A percentile compares a stretch with the other conserved stretches of the same genome.
Conservation (phyloP, 2,797 vertebrate species). For the Galaxias olidus region DNA sequence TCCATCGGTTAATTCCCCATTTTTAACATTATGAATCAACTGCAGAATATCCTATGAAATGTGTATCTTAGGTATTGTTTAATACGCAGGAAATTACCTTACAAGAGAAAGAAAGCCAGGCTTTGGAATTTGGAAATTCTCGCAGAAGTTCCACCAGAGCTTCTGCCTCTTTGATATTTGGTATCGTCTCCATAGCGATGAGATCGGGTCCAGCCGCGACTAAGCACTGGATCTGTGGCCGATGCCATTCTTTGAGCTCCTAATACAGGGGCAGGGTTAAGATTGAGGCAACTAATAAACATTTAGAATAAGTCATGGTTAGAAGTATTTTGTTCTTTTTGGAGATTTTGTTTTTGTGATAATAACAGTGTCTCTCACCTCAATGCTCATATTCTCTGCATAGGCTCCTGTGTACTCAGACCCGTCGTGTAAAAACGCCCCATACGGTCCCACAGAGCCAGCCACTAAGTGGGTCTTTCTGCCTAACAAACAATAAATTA, state of each 20-base stretch:
- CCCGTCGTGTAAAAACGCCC: conserved; percentile 76
- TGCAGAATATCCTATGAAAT: too few species aligned
- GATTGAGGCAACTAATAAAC: neutral
- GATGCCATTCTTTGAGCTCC: conserved; percentile 82
- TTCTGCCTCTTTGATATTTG: conserved; percentile 78
- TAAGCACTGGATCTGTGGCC: conserved; percentile 70
- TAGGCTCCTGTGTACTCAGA: conserved; percentile 82
- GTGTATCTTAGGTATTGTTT: too few species aligned
- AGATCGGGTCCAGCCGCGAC: conserved; percentile 76
- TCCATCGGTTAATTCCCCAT: too few species aligned
- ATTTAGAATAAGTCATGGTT: too few species aligned
- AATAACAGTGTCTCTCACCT: conserved; percentile 59
- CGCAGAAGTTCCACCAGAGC: conserved; percentile 77
- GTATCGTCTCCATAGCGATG: conserved; percentile 83
- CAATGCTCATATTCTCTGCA: conserved; percentile 69
- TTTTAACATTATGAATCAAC: too few species aligned
- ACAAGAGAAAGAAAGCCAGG: conserved; percentile 83
- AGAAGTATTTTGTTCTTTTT: neutral
- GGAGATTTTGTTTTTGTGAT: neutral
- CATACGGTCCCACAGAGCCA: conserved; percentile 80
- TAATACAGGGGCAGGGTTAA: conserved; percentile 28
- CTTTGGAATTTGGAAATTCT: conserved; percentile 76
- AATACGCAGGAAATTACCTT: conserved; percentile 66
- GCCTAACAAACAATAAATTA: conserved; percentile 49
- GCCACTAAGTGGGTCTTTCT: conserved; percentile 70